Conservation (phyloP, 2,888 invertebrate genomes). For the Dexiosoma caninum region DNA sequence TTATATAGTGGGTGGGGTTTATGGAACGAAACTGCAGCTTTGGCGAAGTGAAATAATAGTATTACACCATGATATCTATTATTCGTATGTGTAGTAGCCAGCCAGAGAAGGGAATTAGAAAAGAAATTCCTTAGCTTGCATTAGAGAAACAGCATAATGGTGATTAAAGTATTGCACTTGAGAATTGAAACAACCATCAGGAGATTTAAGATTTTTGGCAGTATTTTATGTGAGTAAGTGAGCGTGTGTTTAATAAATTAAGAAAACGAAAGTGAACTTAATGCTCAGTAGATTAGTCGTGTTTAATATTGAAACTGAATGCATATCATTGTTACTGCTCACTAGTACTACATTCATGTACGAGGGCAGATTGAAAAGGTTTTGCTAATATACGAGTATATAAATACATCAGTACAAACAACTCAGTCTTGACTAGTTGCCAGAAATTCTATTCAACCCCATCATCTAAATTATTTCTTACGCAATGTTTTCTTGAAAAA, state of each 20-base stretch:
- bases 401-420: no score
- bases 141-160: background rate
- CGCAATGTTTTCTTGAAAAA: no score
- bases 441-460: no score
- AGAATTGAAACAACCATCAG: background rate
- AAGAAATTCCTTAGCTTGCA: background rate
- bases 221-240: background rate
- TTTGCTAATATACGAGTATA: no score
- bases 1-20: background rate
- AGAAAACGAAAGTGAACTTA: conserved; percentile 53
- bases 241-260: conserved; percentile 30
- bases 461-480: no score
- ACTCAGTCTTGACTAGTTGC: no score
- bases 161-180: conserved; percentile 8
- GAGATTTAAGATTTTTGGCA: background rate
- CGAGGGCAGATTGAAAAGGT: no score
- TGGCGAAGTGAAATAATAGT: background rate
- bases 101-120: background rate
- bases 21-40: conserved; percentile 6
- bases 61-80: conserved; percentile 2
- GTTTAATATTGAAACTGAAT: conserved; percentile 17
- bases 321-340: background rate
- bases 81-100: background rate
- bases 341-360: no score
- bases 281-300: conserved; percentile 34